Evolutionary conservation across 2,888 invertebrate species (phyloP).

Genomic region (Antheraea assamensis): DNA sequence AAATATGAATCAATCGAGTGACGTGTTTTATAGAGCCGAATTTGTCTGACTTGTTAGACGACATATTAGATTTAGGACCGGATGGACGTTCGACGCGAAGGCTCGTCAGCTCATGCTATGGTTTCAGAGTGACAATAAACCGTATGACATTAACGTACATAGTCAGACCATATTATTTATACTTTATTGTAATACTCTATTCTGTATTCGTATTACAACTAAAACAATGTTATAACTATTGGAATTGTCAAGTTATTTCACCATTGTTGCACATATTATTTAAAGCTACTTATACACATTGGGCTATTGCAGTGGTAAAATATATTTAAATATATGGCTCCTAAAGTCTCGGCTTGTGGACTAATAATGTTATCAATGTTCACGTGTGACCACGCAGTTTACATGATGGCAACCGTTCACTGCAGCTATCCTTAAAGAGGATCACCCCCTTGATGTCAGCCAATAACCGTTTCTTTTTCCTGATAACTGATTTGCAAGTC

Average conservation of each 20-base stretch:
- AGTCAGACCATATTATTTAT: background rate
- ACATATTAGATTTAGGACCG: constrained; percentile 13
- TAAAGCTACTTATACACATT: background rate
- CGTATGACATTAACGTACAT: background rate
- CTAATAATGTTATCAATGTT: background rate
- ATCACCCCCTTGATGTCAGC: no score
- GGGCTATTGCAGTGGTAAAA: background rate
- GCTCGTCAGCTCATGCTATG: background rate
- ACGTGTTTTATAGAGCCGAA: background rate
- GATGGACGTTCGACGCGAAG: background rate
- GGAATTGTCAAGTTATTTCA: background rate
- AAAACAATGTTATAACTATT: background rate
- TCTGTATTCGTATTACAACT: background rate
- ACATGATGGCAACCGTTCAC: no score
- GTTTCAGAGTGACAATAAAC: background rate
- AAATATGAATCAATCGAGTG: constrained; percentile 1
- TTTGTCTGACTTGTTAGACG: constrained; percentile 13
- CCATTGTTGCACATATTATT: background rate
- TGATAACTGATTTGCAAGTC: no score
- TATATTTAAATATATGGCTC: background rate
- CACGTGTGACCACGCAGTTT: background rate
- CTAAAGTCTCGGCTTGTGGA: background rate
- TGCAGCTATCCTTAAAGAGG: no score
- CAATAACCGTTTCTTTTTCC: no score
- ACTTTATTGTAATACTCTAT: background rate